Evolutionary conservation across 2,888 invertebrate genomes (phyloP), one percentile per base, ranked within the genome.

Genomic region (Flexamia atlantica): DNA sequence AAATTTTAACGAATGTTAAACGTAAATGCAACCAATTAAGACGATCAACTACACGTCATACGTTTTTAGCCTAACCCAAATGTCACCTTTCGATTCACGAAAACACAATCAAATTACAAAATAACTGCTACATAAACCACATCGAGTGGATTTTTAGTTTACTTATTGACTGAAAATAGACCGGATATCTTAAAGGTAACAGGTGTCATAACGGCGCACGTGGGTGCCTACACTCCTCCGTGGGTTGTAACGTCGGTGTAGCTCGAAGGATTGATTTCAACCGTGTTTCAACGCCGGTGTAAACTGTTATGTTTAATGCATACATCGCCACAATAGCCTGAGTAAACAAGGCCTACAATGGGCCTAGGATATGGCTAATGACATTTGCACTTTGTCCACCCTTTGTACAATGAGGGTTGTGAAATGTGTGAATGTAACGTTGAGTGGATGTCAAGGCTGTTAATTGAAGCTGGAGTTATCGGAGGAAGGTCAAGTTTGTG

Each of bases 291-390:
- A 64, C 28, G 30, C 28, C 30, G 64, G 30, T 64, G 64, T 64
- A 64, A 64, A 57, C 57, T 64, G 64, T 17, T 3, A 64, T 64
- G 64, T 64, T 28, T 64, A 64, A 57, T 57, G 57, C 57, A 57
- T 57, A 23, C 23, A 57, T 5, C 57, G 23, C 46, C n/a, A 46
- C 46, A 46, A 46, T 46, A 46, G 46, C 46, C 46, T 46, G 46
- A 2, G 46, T 46, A 46, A 46, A 46, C 46, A 46, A 7, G 46
- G 12, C 36, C 9, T 36, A 36, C n/a, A n/a, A n/a, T n/a, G n/a
- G n/a, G 36, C 5, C 36, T 9, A 14, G 46, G 20, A 53, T 23
- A 23, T 23, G 53, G 53, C 46, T 46, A 46, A 46, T 53, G 53
- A 7, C 23, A 53, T 23, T 23, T n/a, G 53, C 10, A 53, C 20